Conservation (phyloP, 2,797 vertebrate genomes). For the Neosilurus hyrtlii region DNA sequence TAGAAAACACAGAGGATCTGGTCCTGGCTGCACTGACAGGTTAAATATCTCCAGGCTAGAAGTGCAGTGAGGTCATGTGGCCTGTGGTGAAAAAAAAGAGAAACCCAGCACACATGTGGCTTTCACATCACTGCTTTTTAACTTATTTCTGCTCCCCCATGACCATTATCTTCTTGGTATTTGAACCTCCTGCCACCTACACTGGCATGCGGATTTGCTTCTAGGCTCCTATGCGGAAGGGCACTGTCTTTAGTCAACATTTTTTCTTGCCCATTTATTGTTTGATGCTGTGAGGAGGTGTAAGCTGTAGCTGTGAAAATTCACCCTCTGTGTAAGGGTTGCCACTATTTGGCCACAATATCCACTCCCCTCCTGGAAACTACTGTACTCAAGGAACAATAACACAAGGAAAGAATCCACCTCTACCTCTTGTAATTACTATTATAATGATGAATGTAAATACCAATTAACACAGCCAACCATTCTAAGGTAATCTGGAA, state of each 20-base stretch:
- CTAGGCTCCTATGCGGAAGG: conserved; percentile 66
- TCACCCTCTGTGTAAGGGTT: conserved; percentile 16
- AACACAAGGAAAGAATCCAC: conserved; percentile 20
- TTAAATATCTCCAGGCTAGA: conserved; percentile 69
- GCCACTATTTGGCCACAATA: conserved; percentile 29
- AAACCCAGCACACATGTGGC: conserved; percentile 52
- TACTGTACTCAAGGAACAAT: conserved; percentile 20
- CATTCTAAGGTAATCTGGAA: conserved; percentile 43
- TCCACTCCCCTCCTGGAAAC: conserved; percentile 1
- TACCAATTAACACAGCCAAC: conserved; percentile 40
- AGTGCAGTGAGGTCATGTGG: conserved; percentile 66
- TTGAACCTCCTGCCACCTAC: conserved; percentile 50
- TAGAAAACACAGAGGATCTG: conserved; percentile 24
- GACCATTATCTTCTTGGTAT: conserved; percentile 47
- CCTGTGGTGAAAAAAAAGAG: conserved; percentile 52
- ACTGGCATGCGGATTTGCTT: conserved; percentile 58
- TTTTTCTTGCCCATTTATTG: not conserved
- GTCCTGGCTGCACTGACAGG: conserved; percentile 44
- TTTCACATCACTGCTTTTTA: conserved; percentile 51
- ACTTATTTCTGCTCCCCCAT: conserved; percentile 34
- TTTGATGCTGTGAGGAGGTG: not conserved
- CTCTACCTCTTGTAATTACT: conserved; percentile 40
- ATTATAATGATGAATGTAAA: conserved; percentile 43
- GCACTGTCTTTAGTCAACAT: conserved; percentile 37
- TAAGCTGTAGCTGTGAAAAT: conserved; percentile 7